These are phyloP conservation scores for Leucoma salicis DNA, from an alignment of 2,888 invertebrate species.

Conservation along the genomic window DNA sequence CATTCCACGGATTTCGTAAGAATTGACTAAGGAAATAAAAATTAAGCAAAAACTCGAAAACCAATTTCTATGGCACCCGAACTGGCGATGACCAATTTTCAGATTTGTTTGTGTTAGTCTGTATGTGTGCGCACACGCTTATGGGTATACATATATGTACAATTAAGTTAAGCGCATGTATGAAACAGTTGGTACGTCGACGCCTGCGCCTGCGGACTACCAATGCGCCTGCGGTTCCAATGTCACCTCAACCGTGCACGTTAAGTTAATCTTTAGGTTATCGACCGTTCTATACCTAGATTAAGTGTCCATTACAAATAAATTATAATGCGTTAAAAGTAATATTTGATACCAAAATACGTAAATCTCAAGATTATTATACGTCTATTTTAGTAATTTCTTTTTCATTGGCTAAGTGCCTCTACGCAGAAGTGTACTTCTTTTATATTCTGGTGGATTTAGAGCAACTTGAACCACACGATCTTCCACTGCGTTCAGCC, in stretches of 20 bases:
- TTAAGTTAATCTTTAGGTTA: conserved; percentile 54
- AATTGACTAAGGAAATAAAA: not conserved
- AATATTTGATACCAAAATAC: conserved; percentile 10
- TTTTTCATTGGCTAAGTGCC: too few species aligned
- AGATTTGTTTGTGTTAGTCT: too few species aligned
- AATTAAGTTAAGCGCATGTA: not conserved
- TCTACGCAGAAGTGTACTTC: too few species aligned
- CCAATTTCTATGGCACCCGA: not conserved
- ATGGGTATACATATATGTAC: conserved; percentile 2
- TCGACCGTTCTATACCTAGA: conserved; percentile 51
- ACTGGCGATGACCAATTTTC: too few species aligned
- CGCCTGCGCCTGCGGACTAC: conserved; percentile 49
- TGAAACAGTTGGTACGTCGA: conserved; percentile 14
- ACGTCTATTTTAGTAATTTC: too few species aligned
- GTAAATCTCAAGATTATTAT: not conserved
- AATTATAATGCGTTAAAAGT: conserved; percentile 10
- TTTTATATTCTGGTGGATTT: too few species aligned
- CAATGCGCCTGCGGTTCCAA: too few species aligned
- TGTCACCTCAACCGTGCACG: conserved; percentile 62
- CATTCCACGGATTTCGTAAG: too few species aligned
- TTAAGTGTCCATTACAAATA: conserved; percentile 19
- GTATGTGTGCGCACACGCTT: not conserved
- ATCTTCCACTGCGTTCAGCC: too few species aligned
- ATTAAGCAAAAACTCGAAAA: not conserved
- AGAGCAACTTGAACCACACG: too few species aligned